These are phyloP conservation scores for Caenorhabditis panamensis DNA, from an alignment of 2,888 invertebrate species.

Conservation along the genomic window DNA sequence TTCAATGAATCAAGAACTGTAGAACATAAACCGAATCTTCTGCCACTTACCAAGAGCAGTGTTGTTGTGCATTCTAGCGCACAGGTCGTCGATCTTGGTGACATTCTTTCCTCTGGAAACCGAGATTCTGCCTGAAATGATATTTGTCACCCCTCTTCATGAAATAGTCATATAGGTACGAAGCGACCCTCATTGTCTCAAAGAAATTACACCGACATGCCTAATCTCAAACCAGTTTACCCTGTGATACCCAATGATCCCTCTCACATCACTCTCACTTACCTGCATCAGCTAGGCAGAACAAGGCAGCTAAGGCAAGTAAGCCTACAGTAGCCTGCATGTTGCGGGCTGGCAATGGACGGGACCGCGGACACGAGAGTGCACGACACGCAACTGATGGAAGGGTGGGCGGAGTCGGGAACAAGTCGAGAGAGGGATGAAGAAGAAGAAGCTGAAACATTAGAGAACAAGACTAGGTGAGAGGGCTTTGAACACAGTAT, in stretches of 20 bases:
- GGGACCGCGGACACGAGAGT: slow-evolving; percentile 55
- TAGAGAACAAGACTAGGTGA: slow-evolving; percentile 25
- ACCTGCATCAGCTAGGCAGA: slow-evolving; percentile 56
- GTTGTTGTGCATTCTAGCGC: slow-evolving; percentile 75
- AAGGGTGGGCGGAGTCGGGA: slow-evolving; percentile 54
- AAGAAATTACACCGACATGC: slow-evolving; percentile 31
- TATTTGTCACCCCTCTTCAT: not conserved
- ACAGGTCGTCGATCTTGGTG: slow-evolving; percentile 68
- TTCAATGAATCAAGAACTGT: too few species aligned
- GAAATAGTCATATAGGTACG: not conserved
- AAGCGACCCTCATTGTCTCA: slow-evolving; percentile 21
- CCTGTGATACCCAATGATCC: slow-evolving; percentile 7
- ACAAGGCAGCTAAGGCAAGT: slow-evolving; percentile 51
- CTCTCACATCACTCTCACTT: slow-evolving; percentile 8
- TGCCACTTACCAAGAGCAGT: slow-evolving; percentile 68
- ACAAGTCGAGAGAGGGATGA: slow-evolving; percentile 43
- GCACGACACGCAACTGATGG: slow-evolving; percentile 56
- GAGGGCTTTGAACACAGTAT: slow-evolving; percentile 41
- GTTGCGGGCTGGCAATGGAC: slow-evolving; percentile 45
- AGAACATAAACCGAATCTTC: too few species aligned
- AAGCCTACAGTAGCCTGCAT: slow-evolving; percentile 62
- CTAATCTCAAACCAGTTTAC: slow-evolving; percentile 39
- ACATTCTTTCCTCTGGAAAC: slow-evolving; percentile 69
- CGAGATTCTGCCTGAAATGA: slow-evolving; percentile 63
- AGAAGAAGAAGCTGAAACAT: slow-evolving; percentile 53